phyloP scores from a whole-genome alignment of 2,113 vertebrate genomes.

The Psettodes erumei region DNA sequence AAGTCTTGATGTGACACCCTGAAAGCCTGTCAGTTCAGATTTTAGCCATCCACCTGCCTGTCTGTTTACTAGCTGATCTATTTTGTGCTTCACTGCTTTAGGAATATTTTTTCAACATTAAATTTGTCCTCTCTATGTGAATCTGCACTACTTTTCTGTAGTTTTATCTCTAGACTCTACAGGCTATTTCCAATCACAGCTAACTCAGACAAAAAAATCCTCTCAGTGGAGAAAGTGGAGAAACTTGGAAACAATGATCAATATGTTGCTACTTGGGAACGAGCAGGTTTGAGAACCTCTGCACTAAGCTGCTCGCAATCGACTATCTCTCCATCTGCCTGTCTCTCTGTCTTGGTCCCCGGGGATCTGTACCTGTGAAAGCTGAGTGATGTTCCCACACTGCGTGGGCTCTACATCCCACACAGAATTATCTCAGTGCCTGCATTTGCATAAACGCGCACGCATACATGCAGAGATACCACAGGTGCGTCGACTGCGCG shows the following conservation, averaged over 20 bases:
- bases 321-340: slow-evolving; percentile 64
- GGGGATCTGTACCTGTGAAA: slow-evolving; percentile 76
- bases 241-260: slow-evolving; percentile 50
- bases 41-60: slow-evolving; percentile 26
- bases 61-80: background rate
- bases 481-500: slow-evolving; percentile 31
- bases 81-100: slow-evolving; percentile 31
- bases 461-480: slow-evolving; percentile 4
- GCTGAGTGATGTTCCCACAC: slow-evolving; percentile 64
- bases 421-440: slow-evolving; percentile 64
- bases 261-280: slow-evolving; percentile 55
- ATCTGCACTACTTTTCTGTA: background rate
- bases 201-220: slow-evolving; percentile 10
- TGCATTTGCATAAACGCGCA: slow-evolving; percentile 56
- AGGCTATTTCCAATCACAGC: slow-evolving; percentile 17
- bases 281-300: slow-evolving; percentile 57
- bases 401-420: slow-evolving; percentile 62
- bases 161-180: slow-evolving; percentile 15
- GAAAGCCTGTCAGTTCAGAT: slow-evolving; percentile 58
- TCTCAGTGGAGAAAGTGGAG: slow-evolving; percentile 28
- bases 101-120: slow-evolving; percentile 3
- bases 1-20: slow-evolving; percentile 31
- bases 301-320: slow-evolving; percentile 64
- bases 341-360: slow-evolving; percentile 68
- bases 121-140: background rate